Percentiles rank a stretch among this genome's conserved stretches.
Conservation (phyloP, 2,113 vertebrate species). For the Illadopsis cleaveri region DNA sequence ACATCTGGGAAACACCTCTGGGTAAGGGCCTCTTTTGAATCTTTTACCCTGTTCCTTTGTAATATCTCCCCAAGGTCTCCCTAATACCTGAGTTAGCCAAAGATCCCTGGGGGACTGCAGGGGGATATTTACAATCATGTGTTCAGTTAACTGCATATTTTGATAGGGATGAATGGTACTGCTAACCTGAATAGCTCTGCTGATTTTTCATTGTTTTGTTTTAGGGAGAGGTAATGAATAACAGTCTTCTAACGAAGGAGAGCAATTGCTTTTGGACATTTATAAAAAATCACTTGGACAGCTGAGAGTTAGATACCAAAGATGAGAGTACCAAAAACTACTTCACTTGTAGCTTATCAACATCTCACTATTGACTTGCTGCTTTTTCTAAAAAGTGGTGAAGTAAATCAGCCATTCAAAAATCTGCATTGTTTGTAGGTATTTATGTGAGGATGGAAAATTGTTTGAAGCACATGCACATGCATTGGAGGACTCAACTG, state of each 20-base stretch:
- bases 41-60: no score
- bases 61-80: no score
- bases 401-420: neutral
- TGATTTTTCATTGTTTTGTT: neutral
- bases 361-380: neutral
- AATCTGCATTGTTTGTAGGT: neutral
- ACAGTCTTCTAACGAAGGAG: neutral
- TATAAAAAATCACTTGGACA: neutral
- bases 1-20: no score
- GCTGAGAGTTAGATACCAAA: neutral
- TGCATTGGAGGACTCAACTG: neutral
- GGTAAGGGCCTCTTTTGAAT: no score
- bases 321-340: neutral
- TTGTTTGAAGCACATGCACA: neutral
- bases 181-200: neutral
- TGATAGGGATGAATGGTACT: neutral
- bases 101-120: no score
- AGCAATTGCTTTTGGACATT: neutral
- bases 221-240: neutral
- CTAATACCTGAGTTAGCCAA: no score
- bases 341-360: neutral
- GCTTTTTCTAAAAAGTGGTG: neutral
- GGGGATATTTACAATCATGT: no score
- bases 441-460: neutral
- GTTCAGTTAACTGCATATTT: neutral